phyloP scores from a whole-genome alignment of 2,888 invertebrate species.

The Dryadula phaetusa region DNA sequence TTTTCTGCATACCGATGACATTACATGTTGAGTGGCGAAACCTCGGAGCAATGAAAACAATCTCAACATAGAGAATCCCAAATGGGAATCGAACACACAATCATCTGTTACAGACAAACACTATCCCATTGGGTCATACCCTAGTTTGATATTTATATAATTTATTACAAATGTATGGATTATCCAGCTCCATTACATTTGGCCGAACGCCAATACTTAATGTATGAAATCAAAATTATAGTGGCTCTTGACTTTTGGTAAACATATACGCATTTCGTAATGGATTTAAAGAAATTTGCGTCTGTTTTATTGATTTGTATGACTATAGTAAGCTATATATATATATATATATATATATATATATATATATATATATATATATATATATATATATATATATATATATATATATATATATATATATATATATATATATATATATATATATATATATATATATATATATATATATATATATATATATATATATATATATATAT shows the following conservation, averaged over 20 bases:
- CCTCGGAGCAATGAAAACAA: no score
- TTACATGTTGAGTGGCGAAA: no score
- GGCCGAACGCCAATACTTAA: constrained; percentile 26
- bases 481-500: no score
- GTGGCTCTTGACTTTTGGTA: constrained; percentile 33
- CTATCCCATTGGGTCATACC: not conserved
- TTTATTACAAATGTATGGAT: not conserved
- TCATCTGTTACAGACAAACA: not conserved
- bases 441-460: no score
- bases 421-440: no score
- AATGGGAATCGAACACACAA: not conserved
- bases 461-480: no score
- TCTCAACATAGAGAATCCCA: not conserved
- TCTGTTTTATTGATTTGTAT: not conserved
- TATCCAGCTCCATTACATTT: constrained; percentile 20
- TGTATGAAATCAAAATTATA: constrained; percentile 37
- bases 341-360: no score
- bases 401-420: no score
- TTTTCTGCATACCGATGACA: no score
- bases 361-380: no score
- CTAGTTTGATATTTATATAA: not conserved
- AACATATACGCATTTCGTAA: constrained; percentile 8
- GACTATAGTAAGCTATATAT: no score
- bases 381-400: no score
- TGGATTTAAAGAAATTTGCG: not conserved